Conservation (phyloP, 2,797 vertebrate genomes). For the Cyprinella venusta region DNA sequence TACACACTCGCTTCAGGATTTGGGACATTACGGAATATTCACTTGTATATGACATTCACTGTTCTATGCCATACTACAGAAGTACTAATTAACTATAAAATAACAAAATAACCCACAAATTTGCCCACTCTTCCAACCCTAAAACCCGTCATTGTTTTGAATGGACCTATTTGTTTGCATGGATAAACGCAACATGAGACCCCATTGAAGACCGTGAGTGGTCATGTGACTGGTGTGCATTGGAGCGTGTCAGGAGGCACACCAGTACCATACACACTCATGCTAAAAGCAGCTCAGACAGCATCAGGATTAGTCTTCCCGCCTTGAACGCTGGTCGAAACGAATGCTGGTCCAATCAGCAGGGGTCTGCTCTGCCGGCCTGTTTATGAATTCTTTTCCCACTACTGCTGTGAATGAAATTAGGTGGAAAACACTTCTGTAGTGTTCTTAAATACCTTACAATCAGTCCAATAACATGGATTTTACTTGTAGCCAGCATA, state of each 20-base stretch:
- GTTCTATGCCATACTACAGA: neutral
- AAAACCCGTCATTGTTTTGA: neutral
- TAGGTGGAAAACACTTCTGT: neutral
- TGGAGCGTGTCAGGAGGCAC: constrained; percentile 16
- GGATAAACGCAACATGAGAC: neutral
- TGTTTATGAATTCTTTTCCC: neutral
- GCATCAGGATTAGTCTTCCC: constrained; percentile 47
- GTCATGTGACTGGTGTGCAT: constrained; percentile 20
- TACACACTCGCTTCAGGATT: too few relatives aligned
- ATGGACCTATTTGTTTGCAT: neutral
- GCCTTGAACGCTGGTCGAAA: constrained; percentile 16
- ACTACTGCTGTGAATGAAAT: constrained; percentile 19
- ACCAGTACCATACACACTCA: neutral
- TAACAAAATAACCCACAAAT: neutral
- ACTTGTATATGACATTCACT: too few relatives aligned
- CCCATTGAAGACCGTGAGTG: constrained; percentile 10
- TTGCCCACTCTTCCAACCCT: neutral
- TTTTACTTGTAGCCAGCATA: neutral
- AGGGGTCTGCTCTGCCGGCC: neutral
- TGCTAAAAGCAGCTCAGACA: constrained; percentile 42
- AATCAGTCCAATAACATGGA: neutral
- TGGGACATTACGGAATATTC: too few relatives aligned
- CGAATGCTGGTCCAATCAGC: neutral
- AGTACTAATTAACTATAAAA: neutral
- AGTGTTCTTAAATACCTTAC: neutral